A percentile compares a stretch with the other conserved stretches of the same genome.
Conservation (phyloP, 2,888 invertebrate species). For the Teleogryllus oceanicus region DNA sequence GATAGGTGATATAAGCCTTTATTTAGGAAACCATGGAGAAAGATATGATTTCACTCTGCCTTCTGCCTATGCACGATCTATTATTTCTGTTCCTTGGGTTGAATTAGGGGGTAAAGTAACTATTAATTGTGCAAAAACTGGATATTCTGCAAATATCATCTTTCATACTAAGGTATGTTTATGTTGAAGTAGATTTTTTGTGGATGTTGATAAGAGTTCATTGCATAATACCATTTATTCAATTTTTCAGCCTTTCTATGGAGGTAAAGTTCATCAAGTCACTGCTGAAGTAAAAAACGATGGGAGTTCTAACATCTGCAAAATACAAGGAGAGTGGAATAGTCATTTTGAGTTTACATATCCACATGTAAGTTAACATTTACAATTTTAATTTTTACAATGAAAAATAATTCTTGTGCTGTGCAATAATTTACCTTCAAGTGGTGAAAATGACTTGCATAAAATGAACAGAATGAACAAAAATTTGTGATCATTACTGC, state of each 20-base stretch:
- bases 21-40: slow-evolving; percentile 42
- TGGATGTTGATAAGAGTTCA: background rate
- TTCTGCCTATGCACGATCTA: slow-evolving; percentile 51
- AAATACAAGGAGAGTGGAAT: slow-evolving; percentile 52
- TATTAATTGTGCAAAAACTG: slow-evolving; percentile 47
- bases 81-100: slow-evolving; percentile 52
- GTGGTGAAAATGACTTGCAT: too few species aligned
- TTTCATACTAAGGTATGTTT: slow-evolving; percentile 51
- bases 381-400: background rate
- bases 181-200: background rate
- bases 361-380: slow-evolving; percentile 44
- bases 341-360: slow-evolving; percentile 47
- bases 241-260: slow-evolving; percentile 50
- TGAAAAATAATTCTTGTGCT: too few species aligned
- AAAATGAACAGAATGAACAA: too few species aligned
- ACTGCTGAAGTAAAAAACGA: slow-evolving; percentile 49
- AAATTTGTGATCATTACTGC: too few species aligned
- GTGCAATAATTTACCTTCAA: too few species aligned
- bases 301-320: slow-evolving; percentile 44
- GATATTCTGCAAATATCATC: slow-evolving; percentile 46
- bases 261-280: slow-evolving; percentile 51
- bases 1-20: slow-evolving; percentile 46
- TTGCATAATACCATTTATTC: background rate
- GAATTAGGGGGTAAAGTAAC: slow-evolving; percentile 51
- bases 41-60: slow-evolving; percentile 50